Base-by-base conservation (phyloP, 2,797 vertebrate species). In the Enteromius mattozi region DNA sequence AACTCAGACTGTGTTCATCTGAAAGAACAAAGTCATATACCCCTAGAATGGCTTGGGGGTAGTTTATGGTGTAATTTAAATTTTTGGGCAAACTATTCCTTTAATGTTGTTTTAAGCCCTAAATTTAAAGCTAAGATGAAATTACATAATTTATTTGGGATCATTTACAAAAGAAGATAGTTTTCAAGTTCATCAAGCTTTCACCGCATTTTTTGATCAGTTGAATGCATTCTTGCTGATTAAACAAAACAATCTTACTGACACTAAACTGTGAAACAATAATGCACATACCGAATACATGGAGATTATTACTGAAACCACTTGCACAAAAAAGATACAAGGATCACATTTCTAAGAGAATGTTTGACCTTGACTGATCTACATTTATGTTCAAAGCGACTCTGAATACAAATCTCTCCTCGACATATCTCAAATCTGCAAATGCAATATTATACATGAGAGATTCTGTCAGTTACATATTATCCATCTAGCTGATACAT, bases 361-460 rank as follows among this genome's bases (percentile, higher is more conserved):
- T 78, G 16, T 24, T 63, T 63, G 51, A 72, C 54, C 51, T 71
- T 71, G 49, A 49, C 77, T 47, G 17, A 78, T 66, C 77, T 33
- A 49, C 66, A 42, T 56, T 80, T 45, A 30, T 27, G 49, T 70
- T 70, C 35, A 81, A 45, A 68, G 3, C 14, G 33, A 80, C 16
- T 45, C 10, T 61, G 24, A 56, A 81, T 59, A 33, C 14, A 65
- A 65, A 65, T 33, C 61, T 33, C 6, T 17, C 17, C 27, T 33
- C 61, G 3, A 12, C 27, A 33, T 65, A 65, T 65, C 33, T 37
- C 51, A 49, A 49, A 79, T 66, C 61, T 63, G 13, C 77, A 66
- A 66, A 4, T 78, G 59, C 59, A 78, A 47, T 78, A 47, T 63
- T 33, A 13, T 21, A 47, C 40, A 61, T 54, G 30, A 6, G 4